A percentile compares a stretch with the other conserved stretches of the same genome.
phyloP scores from a whole-genome alignment of 2,113 vertebrate genomes.

The Todiramphus saurophagus region DNA sequence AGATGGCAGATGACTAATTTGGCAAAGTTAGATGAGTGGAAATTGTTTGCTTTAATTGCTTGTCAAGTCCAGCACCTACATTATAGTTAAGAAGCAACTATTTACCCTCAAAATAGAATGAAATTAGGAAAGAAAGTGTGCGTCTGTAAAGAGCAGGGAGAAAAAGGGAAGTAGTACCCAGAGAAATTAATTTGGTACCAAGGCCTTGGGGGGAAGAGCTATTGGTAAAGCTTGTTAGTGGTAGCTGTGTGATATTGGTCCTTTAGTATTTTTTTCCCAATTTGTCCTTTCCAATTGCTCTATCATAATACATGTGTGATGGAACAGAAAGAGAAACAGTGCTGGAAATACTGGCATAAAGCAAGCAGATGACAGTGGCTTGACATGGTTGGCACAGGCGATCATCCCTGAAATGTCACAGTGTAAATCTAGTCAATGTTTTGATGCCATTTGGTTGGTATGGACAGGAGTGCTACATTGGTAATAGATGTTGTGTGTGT shows the following conservation, averaged over 20 bases:
- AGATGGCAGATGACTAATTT: conserved; percentile 89
- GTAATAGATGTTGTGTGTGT: not conserved
- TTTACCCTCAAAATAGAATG: conserved; percentile 62
- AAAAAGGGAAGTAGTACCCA: not conserved
- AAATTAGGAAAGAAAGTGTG: conserved; percentile 20
- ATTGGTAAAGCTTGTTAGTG: not conserved
- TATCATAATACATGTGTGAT: too few species aligned
- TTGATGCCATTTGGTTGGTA: not conserved
- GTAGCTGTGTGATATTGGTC: not conserved
- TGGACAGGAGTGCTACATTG: not conserved
- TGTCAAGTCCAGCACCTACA: conserved; percentile 84
- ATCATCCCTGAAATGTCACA: not conserved
- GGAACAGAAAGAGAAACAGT: not conserved
- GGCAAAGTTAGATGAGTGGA: conserved; percentile 84
- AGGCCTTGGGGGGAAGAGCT: not conserved
- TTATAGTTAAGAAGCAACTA: conserved; percentile 79
- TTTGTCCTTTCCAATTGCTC: not conserved
- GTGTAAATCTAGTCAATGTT: not conserved
- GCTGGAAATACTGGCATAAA: not conserved
- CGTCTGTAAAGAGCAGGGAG: not conserved
- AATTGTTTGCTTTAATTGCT: conserved; percentile 92
- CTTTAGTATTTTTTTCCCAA: not conserved
- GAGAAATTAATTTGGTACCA: not conserved
- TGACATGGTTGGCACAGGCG: not conserved
- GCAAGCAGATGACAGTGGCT: not conserved